Evolutionary conservation across 2,888 invertebrate genomes (phyloP), one percentile per base, ranked within the genome.

Genomic region (Ormyrus labotus): DNA sequence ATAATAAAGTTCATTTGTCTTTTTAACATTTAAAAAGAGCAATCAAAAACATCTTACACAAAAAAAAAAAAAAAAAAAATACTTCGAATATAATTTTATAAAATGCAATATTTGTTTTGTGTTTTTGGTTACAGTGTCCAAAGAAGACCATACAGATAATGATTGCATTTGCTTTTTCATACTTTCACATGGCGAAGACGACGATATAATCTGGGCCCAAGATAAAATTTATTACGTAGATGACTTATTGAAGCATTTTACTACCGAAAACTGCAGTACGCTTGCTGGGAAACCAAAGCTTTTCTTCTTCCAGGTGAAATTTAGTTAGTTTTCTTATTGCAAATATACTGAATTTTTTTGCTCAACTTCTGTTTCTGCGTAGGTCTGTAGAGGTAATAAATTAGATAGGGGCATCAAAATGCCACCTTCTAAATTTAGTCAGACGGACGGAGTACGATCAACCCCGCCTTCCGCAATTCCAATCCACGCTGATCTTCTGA

Each of bases 241-340:
- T n/a, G 87, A 85, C 2, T 88, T 94, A 34, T 92, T 93, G 91
- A 89, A 89, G 67, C 91, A 91, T 11, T 94, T 94, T 84, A 92
- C 92, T n/a, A 92, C 92, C 2, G 91, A 93, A 76, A 90, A 87
- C 19, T 93, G 93, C 84, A 87, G 86, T 60, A 87, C 92, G 6
- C 88, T 94, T 10, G 92, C 92, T 68, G 94, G 93, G 60, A 94
- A 94, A 86, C 94, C 94, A 7, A 94, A 94, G 85, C 80, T 94
- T 3, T 94, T 94, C 87, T 92, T 94, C 81, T 91, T 93, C 78
- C 94, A 94, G 91, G 93, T 93, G 51, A 71, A 8, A 48, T 9
- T 5, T 53, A 13, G 13, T 13, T 13, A 13, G 13, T 13, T 13
- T 13, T 67, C 19, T 19, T 19, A 51, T 6, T 51, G 8, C 3